Evolutionary conservation across 2,888 invertebrate species (phyloP).

Genomic region (Palloptera scutellata): DNA sequence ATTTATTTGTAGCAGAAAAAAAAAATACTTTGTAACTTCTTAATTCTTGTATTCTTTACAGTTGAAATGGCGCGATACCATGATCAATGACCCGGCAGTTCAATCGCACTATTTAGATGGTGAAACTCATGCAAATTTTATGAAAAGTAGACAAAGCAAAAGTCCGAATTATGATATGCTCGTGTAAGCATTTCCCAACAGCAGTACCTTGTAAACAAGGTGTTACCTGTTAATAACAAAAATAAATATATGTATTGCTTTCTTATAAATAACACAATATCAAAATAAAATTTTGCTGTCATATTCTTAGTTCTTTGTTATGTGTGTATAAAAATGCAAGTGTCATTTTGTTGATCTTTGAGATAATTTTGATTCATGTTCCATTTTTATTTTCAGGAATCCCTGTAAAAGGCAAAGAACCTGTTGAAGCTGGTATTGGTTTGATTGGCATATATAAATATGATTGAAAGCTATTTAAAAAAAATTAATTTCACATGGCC

Average conservation of each 20-base stretch:
- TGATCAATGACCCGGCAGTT: constrained; percentile 77
- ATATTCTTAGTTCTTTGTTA: neutral
- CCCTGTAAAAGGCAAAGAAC: constrained; percentile 44
- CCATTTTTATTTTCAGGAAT: constrained; percentile 43
- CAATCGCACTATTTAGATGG: constrained; percentile 72
- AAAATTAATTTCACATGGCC: no score
- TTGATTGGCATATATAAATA: constrained; percentile 2
- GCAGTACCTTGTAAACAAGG: neutral
- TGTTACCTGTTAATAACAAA: neutral
- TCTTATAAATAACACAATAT: neutral
- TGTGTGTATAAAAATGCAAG: neutral
- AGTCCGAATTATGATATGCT: constrained; percentile 75
- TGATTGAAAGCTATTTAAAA: neutral
- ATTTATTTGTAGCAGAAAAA: constrained; percentile 24
- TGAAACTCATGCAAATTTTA: constrained; percentile 77
- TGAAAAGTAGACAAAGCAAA: constrained; percentile 72
- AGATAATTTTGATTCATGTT: neutral
- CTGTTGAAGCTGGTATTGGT: constrained; percentile 32
- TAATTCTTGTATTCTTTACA: constrained; percentile 54
- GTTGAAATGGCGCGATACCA: constrained; percentile 74
- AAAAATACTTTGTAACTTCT: neutral
- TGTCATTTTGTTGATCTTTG: neutral
- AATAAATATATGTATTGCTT: neutral
- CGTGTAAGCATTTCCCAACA: constrained; percentile 54
- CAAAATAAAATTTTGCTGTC: neutral